phyloP scores from a whole-genome alignment of 30 jellyfish, hydroid and myxozoan species.

The Sanderia malayensis region DNA sequence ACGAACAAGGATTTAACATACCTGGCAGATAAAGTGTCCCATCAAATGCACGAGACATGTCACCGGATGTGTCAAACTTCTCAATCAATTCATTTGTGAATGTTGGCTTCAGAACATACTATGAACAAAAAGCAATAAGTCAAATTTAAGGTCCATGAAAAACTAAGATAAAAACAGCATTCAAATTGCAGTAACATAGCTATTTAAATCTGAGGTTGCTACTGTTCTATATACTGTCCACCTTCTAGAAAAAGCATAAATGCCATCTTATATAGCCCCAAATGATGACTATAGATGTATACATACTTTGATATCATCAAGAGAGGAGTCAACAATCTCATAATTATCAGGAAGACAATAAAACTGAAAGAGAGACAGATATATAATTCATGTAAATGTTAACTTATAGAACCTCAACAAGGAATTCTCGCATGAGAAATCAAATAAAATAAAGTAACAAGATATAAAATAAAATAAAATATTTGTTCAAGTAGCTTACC shows the following conservation, averaged over 20 bases:
- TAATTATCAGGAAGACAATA: slow-evolving; percentile 97
- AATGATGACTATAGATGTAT: too few species aligned
- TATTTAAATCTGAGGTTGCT: too few species aligned
- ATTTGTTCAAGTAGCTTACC: slow-evolving; percentile 31
- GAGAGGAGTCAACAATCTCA: slow-evolving; percentile 92
- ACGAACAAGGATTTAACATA: too few species aligned
- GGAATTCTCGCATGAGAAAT: too few species aligned
- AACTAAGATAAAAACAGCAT: too few species aligned
- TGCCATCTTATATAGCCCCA: too few species aligned
- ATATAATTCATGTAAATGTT: background rate
- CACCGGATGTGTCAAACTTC: slow-evolving; percentile 64
- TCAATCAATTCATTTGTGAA: slow-evolving; percentile 71
- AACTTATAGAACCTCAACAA: too few species aligned
- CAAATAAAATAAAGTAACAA: background rate
- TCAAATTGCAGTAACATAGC: too few species aligned
- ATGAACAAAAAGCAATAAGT: slow-evolving; percentile 8
- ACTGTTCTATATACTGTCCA: too few species aligned
- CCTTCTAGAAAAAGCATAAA: too few species aligned
- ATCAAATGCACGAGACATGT: slow-evolving; percentile 88
- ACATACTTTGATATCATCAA: slow-evolving; percentile 89
- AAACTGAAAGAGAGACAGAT: slow-evolving; percentile 49
- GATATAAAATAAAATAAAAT: background rate
- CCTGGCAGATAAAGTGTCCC: slow-evolving; percentile 96
- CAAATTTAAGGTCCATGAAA: too few species aligned
- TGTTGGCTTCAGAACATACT: slow-evolving; percentile 83